phyloP scores from a whole-genome alignment of 2,797 vertebrate species.

The Perodicticus potto region DNA sequence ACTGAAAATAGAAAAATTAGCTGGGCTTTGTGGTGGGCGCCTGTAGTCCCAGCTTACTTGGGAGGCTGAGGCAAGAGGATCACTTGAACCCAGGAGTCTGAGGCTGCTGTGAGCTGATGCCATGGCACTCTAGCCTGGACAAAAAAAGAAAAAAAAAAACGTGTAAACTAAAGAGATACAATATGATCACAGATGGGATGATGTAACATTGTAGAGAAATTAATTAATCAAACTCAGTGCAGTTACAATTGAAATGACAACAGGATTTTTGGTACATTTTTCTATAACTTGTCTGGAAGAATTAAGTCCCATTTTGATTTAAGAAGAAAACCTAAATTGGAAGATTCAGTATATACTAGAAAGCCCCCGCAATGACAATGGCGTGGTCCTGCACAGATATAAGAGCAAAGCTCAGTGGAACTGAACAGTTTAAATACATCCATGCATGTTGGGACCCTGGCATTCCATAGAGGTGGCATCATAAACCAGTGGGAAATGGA shows the following conservation, averaged over 20 bases:
- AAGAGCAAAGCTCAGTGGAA: neutral
- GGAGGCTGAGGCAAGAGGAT: too few relatives aligned
- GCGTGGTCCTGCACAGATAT: neutral
- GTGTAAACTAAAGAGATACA: neutral
- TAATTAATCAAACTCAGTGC: neutral
- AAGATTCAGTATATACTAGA: neutral
- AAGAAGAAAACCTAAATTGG: neutral
- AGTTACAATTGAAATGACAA: conserved; percentile 25
- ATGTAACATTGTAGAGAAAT: neutral
- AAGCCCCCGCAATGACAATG: neutral
- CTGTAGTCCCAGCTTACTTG: too few relatives aligned
- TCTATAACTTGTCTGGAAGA: neutral
- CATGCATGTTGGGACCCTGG: neutral
- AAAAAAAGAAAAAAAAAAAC: neutral
- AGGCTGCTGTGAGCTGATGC: too few relatives aligned
- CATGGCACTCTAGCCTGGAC: too few relatives aligned
- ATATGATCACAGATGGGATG: neutral
- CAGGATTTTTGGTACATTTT: neutral
- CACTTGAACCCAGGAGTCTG: too few relatives aligned
- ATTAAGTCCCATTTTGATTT: neutral
- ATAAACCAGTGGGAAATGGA: neutral
- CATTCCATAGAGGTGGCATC: neutral
- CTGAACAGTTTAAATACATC: neutral
- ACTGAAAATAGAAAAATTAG: too few relatives aligned
- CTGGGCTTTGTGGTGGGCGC: too few relatives aligned